Conservation (phyloP, 2,888 invertebrate genomes). For the Hyposoter didymator region DNA sequence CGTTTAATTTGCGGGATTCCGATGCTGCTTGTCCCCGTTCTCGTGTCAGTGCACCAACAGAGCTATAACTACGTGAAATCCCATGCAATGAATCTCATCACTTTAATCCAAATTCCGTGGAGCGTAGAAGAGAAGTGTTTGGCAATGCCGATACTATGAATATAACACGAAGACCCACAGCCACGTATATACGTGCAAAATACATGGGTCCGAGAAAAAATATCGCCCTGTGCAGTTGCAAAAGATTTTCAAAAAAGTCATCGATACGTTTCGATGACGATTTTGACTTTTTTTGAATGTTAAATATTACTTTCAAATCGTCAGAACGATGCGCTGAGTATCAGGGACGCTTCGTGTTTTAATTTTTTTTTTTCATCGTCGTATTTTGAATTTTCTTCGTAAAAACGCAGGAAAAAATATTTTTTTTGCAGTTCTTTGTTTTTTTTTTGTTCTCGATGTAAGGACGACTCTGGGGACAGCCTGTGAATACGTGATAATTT, state of each 20-base stretch:
- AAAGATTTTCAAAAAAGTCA: too few relatives aligned
- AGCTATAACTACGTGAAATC: conserved; percentile 51
- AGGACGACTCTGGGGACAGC: neutral
- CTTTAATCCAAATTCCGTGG: conserved; percentile 64
- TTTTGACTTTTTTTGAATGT: too few relatives aligned
- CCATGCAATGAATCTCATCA: conserved; percentile 63
- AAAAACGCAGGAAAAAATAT: too few relatives aligned
- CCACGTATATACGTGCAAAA: neutral
- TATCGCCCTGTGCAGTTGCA: neutral
- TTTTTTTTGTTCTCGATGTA: neutral
- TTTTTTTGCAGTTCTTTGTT: too few relatives aligned
- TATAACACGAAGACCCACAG: neutral
- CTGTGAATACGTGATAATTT: conserved; percentile 20
- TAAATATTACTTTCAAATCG: too few relatives aligned
- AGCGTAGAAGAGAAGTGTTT: conserved; percentile 51
- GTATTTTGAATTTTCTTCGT: too few relatives aligned
- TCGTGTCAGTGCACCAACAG: conserved; percentile 60
- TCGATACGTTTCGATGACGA: too few relatives aligned
- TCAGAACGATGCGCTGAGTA: too few relatives aligned
- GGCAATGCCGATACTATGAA: conserved; percentile 3
- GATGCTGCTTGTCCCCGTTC: conserved; percentile 53
- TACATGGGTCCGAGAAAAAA: neutral
- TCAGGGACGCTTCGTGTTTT: too few relatives aligned
- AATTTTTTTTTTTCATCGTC: too few relatives aligned
- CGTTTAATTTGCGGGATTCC: conserved; percentile 67